These are phyloP conservation scores for Graptemys geographica DNA, from an alignment of 2,797 vertebrate genomes.

Conservation along the genomic window DNA sequence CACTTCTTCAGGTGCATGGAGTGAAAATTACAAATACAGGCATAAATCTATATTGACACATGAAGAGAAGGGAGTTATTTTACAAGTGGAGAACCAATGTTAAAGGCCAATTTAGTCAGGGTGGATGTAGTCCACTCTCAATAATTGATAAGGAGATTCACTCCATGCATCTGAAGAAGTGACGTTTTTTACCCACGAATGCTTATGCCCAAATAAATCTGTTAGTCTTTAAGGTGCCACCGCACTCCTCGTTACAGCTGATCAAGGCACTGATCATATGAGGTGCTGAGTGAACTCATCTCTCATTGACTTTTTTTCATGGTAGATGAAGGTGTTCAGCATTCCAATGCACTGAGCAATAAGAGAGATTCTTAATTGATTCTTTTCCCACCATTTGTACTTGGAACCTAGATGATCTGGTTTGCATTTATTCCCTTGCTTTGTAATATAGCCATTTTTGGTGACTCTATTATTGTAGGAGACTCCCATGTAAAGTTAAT, in stretches of 20 bases:
- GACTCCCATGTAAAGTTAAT: neutral
- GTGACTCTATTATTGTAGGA: neutral
- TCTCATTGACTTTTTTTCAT: neutral
- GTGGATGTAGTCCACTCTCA: too few species aligned
- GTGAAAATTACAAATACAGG: too few species aligned
- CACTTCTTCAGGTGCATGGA: too few species aligned
- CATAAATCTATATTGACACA: too few species aligned
- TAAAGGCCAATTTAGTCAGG: too few species aligned
- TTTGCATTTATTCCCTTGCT: neutral
- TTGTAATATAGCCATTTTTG: neutral
- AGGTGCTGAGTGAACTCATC: neutral
- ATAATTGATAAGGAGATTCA: too few species aligned
- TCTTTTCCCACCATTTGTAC: neutral
- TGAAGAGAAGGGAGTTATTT: too few species aligned
- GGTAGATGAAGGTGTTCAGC: neutral
- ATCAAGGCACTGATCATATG: accelerated
- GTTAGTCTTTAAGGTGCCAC: too few species aligned
- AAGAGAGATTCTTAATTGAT: accelerated
- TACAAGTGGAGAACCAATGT: too few species aligned
- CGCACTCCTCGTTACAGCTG: neutral
- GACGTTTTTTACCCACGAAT: too few species aligned
- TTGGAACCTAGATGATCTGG: neutral
- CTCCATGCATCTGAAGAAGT: too few species aligned
- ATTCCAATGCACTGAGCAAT: neutral
- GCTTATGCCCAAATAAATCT: too few species aligned